Evolutionary conservation across 1,140 invertebrate genomes (phyloP).

Genomic region (Diabrotica virgifera): DNA sequence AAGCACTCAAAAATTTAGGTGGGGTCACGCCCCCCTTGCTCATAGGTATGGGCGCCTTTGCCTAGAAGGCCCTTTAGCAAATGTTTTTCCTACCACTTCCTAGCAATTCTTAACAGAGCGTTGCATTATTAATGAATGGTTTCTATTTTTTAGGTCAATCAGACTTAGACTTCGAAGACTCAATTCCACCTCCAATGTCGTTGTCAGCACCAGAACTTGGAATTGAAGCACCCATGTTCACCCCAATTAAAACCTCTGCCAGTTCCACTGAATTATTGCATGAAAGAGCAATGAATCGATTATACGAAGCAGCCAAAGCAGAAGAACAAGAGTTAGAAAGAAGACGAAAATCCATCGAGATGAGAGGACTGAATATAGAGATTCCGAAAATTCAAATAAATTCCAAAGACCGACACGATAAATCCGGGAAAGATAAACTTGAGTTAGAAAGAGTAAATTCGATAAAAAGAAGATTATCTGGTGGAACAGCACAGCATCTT

Average conservation of each 20-base stretch:
- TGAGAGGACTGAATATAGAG: constrained; percentile 24
- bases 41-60: no score
- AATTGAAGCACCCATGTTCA: constrained; percentile 53
- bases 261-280: constrained; percentile 79
- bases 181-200: constrained; percentile 67
- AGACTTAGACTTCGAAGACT: constrained; percentile 36
- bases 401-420: constrained; percentile 33
- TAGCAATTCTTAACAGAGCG: no score
- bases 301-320: constrained; percentile 69
- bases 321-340: constrained; percentile 61
- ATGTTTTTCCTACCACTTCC: no score
- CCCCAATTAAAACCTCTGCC: constrained; percentile 63
- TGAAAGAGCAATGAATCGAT: constrained; percentile 73
- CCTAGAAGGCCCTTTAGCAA: no score
- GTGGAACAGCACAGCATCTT: constrained; percentile 31
- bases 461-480: constrained; percentile 38
- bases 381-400: constrained; percentile 48
- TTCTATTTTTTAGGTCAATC: constrained; percentile 28
- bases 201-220: constrained; percentile 74
- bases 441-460: constrained; percentile 39
- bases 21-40: no score
- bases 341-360: constrained; percentile 30
- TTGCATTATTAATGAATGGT: no score
- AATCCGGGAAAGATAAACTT: constrained; percentile 31
- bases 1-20: no score